phyloP scores from a whole-genome alignment of 2,888 invertebrate species.

The Octodonta nipae region DNA sequence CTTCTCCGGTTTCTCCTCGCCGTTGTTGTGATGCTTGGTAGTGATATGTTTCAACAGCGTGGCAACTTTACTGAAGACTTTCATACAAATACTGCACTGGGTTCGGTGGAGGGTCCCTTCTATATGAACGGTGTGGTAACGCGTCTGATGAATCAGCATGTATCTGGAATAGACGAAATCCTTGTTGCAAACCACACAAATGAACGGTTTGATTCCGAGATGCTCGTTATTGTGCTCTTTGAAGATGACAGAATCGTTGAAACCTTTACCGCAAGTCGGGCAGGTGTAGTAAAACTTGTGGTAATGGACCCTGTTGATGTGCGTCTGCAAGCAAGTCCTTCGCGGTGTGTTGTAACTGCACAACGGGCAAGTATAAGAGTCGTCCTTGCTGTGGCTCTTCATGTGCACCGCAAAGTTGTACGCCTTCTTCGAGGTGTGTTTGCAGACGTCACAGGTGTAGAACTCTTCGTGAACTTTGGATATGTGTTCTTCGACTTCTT shows the following conservation, averaged over 20 bases:
- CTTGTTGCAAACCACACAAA: constrained; percentile 36
- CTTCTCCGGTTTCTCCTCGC: constrained; percentile 16
- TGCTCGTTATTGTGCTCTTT: constrained; percentile 36
- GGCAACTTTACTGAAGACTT: constrained; percentile 25
- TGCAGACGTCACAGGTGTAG: constrained; percentile 30
- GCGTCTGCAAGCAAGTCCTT: constrained; percentile 33
- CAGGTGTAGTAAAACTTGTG: constrained; percentile 39
- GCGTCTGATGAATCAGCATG: constrained; percentile 25
- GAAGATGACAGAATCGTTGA: constrained; percentile 34
- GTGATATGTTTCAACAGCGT: constrained; percentile 37
- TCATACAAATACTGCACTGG: constrained; percentile 28
- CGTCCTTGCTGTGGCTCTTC: constrained; percentile 22
- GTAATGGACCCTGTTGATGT: constrained; percentile 42
- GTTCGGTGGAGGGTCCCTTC: constrained; percentile 35
- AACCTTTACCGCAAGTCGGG: constrained; percentile 39
- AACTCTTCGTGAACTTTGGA: constrained; percentile 21
- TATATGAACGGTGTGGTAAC: constrained; percentile 30
- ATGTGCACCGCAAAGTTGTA: constrained; percentile 27
- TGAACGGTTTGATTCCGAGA: constrained; percentile 32
- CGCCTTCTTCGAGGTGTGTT: constrained; percentile 24
- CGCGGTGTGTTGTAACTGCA: constrained; percentile 22
- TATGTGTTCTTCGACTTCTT: constrained; percentile 23
- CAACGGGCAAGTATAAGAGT: constrained; percentile 22
- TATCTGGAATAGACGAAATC: constrained; percentile 31
- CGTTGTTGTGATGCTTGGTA: constrained; percentile 25